phyloP scores from a whole-genome alignment of 2,888 invertebrate genomes.

The Rotaria socialis region DNA sequence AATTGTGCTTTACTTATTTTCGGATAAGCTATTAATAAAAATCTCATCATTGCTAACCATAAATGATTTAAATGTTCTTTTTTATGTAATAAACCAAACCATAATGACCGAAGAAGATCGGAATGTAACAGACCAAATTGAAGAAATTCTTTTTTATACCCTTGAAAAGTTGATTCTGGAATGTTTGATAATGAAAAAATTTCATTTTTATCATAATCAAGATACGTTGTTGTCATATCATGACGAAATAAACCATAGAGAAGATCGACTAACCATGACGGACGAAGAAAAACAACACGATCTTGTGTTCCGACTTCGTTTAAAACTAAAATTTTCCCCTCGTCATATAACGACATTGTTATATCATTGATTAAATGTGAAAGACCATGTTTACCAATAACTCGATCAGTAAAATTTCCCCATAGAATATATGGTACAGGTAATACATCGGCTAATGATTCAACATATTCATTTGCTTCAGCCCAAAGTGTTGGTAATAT shows the following conservation, averaged over 20 bases:
- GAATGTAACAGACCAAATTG: background rate
- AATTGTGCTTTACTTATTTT: conserved; percentile 14
- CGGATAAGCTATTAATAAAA: background rate
- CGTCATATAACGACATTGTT: background rate
- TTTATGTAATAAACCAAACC: conserved; percentile 29
- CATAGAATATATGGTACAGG: background rate
- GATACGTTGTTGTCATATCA: background rate
- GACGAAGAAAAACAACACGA: background rate
- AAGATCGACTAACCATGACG: background rate
- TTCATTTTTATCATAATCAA: conserved; percentile 27
- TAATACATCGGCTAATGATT: background rate
- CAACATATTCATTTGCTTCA: conserved; percentile 11
- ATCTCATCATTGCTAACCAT: background rate
- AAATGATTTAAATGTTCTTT: background rate
- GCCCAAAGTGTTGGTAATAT: conserved; percentile 24
- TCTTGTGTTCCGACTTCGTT: background rate
- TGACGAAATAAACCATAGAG: conserved; percentile 23
- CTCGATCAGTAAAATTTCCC: background rate
- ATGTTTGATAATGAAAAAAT: background rate
- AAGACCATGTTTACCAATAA: conserved; percentile 21
- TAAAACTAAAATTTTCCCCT: conserved; percentile 5
- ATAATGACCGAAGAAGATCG: conserved; percentile 2
- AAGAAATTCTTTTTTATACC: background rate
- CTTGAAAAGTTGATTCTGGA: background rate
- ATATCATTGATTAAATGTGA: conserved; percentile 24